Conservation (phyloP, 2,888 invertebrate species). For the Dryadula phaetusa region DNA sequence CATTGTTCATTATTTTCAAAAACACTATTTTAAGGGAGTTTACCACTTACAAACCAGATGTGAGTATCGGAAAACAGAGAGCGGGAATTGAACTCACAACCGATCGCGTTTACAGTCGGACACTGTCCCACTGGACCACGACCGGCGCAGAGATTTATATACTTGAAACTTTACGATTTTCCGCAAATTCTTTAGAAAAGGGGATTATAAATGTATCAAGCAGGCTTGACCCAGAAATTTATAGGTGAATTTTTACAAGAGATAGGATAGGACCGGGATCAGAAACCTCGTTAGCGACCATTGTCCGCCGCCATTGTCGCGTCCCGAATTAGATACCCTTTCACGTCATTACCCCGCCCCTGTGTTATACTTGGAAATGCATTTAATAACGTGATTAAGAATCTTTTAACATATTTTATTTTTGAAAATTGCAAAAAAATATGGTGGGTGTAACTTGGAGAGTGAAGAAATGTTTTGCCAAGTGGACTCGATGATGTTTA, state of each 20-base stretch:
- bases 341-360: slow-evolving; percentile 45
- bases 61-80: too few relatives aligned
- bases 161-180: neutral
- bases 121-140: too few relatives aligned
- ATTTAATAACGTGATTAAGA: slow-evolving; percentile 19
- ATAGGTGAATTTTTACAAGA: slow-evolving; percentile 35
- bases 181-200: slow-evolving; percentile 22
- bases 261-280: slow-evolving; percentile 37
- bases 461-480: too few relatives aligned
- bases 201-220: slow-evolving; percentile 31
- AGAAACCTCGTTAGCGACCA: slow-evolving; percentile 50
- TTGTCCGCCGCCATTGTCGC: slow-evolving; percentile 44
- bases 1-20: too few relatives aligned
- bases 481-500: too few relatives aligned
- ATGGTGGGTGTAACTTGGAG: too few relatives aligned
- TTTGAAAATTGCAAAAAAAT: neutral
- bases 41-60: too few relatives aligned
- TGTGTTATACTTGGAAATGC: slow-evolving; percentile 29
- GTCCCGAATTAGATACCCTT: slow-evolving; percentile 44
- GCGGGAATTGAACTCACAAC: too few relatives aligned
- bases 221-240: slow-evolving; percentile 29
- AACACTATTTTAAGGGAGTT: too few relatives aligned
- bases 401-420: neutral
- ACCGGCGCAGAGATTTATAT: too few relatives aligned
- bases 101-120: too few relatives aligned